Conservation (phyloP, 2,113 vertebrate species). For the Orthonyx spaldingii region DNA sequence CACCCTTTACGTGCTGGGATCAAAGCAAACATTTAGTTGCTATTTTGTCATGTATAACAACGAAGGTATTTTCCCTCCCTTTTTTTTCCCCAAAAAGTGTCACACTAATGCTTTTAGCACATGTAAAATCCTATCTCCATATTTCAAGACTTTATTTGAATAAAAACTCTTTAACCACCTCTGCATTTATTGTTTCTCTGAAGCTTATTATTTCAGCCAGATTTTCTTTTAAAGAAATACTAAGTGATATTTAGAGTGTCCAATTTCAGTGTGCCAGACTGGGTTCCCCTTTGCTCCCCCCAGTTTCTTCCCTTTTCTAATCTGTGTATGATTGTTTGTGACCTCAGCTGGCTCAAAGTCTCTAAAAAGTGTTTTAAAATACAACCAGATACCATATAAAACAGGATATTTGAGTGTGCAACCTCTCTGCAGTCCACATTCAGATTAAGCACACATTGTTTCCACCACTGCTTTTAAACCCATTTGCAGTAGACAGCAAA, state of each 20-base stretch:
- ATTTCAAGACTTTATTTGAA: slow-evolving; percentile 52
- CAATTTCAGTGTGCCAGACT: slow-evolving; percentile 21
- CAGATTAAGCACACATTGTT: slow-evolving; percentile 7
- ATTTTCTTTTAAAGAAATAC: slow-evolving; percentile 39
- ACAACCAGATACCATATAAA: slow-evolving; percentile 34
- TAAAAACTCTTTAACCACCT: slow-evolving; percentile 53
- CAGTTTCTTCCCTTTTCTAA: slow-evolving; percentile 30
- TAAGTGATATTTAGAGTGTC: slow-evolving; percentile 22
- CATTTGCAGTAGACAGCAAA: not conserved
- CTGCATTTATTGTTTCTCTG: slow-evolving; percentile 25
- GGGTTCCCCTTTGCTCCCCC: not conserved
- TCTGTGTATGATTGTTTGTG: slow-evolving; percentile 35
- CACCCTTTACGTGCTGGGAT: slow-evolving; percentile 94
- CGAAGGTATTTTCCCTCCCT: not conserved
- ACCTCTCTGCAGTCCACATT: not conserved
- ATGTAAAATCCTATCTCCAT: slow-evolving; percentile 47
- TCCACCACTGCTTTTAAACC: not conserved
- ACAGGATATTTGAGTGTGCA: slow-evolving; percentile 15
- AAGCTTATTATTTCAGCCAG: not conserved
- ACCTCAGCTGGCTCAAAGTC: slow-evolving; percentile 27
- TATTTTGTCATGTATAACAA: slow-evolving; percentile 64
- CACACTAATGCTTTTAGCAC: slow-evolving; percentile 69
- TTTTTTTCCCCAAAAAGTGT: slow-evolving; percentile 37
- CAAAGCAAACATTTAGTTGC: slow-evolving; percentile 72
- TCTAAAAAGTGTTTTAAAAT: slow-evolving; percentile 43